These are phyloP conservation scores for Periophthalmodon schlosseri DNA, from an alignment of 2,113 vertebrate genomes.

Conservation along the genomic window DNA sequence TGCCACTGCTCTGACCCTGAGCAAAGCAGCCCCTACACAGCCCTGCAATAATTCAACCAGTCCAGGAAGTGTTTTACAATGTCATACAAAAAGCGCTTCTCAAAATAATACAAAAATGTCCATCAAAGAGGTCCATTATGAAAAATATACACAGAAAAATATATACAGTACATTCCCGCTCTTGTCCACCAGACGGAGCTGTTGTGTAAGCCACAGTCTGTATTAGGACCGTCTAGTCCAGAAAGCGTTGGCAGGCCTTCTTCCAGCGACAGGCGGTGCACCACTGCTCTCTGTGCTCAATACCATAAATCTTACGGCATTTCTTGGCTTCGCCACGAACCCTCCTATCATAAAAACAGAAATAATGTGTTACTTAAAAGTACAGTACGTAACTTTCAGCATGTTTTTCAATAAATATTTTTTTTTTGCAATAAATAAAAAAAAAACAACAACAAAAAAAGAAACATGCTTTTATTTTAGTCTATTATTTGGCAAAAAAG, in stretches of 20 bases:
- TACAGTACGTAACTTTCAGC: too few species aligned
- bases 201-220: not conserved
- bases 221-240: slow-evolving; percentile 72
- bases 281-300: slow-evolving; percentile 88
- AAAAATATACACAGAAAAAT: not conserved
- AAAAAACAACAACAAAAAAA: too few species aligned
- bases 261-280: slow-evolving; percentile 90
- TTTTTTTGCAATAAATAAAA: too few species aligned
- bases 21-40: not conserved
- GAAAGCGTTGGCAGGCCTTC: slow-evolving; percentile 88
- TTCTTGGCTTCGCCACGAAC: slow-evolving; percentile 90
- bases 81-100: not conserved
- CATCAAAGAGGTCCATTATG: slow-evolving; percentile 26
- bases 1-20: not conserved
- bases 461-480: too few species aligned
- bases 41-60: too few species aligned
- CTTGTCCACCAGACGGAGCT: slow-evolving; percentile 7
- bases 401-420: too few species aligned
- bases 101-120: slow-evolving; percentile 10
- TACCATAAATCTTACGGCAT: slow-evolving; percentile 89
- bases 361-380: not conserved
- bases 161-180: slow-evolving; percentile 2
- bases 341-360: slow-evolving; percentile 74
- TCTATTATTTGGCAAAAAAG: too few species aligned
- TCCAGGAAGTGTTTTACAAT: not conserved